Evolutionary conservation across 2,797 vertebrate genomes (phyloP).

Genomic region (Triplophysa yarkandensis): DNA sequence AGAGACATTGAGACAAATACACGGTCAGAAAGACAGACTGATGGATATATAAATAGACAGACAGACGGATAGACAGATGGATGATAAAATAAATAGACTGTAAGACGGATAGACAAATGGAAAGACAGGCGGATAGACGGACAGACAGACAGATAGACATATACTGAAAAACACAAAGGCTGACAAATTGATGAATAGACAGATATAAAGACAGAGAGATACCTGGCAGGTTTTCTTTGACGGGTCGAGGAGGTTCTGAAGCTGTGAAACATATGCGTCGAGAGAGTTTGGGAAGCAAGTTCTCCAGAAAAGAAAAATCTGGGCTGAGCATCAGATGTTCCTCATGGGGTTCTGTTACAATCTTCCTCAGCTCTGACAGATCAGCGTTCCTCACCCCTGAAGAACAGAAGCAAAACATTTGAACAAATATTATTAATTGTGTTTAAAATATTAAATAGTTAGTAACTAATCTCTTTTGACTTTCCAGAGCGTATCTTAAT

Average conservation of each 20-base stretch:
- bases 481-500: no score
- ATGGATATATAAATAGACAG: no score
- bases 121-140: no score
- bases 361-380: slow-evolving; percentile 74
- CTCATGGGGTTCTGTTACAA: slow-evolving; percentile 78
- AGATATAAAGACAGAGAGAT: slow-evolving; percentile 2
- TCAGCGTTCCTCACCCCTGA: slow-evolving; percentile 80
- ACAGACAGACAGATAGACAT: not conserved
- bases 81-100: no score
- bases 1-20: no score
- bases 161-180: no score
- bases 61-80: not conserved
- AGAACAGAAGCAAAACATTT: not conserved
- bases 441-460: no score
- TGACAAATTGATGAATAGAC: no score
- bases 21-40: no score
- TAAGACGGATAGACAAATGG: no score
- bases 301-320: slow-evolving; percentile 74
- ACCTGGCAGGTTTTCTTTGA: slow-evolving; percentile 71
- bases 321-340: slow-evolving; percentile 77
- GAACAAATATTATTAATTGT: no score
- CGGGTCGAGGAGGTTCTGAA: slow-evolving; percentile 82
- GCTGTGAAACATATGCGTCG: slow-evolving; percentile 83
- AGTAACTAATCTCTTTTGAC: no score
- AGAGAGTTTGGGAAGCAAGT: slow-evolving; percentile 77